Percentiles rank a stretch among this genome's conserved stretches.
These are phyloP conservation scores for Hafferia zeledoni DNA, from an alignment of 2,797 vertebrate species.

Conservation along the genomic window DNA sequence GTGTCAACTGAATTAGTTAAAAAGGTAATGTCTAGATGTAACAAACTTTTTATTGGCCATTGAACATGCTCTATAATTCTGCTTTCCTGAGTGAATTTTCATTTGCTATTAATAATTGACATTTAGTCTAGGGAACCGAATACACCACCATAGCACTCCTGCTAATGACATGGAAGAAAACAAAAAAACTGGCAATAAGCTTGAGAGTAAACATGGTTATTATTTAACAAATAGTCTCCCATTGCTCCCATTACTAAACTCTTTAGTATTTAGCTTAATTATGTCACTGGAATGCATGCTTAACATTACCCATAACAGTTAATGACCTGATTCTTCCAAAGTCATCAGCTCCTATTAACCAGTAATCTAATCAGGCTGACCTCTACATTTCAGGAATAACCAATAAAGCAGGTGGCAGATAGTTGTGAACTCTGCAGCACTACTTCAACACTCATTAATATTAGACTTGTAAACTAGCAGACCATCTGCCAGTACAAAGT, in stretches of 20 bases:
- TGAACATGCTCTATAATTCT: background rate
- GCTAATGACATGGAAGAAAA: background rate
- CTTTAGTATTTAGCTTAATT: conserved; percentile 28
- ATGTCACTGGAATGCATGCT: background rate
- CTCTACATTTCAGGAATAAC: background rate
- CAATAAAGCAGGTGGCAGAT: background rate
- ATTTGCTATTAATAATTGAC: background rate
- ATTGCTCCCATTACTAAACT: background rate
- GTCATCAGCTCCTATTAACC: conserved; percentile 19
- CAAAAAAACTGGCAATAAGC: background rate
- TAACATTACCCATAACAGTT: conserved; percentile 2
- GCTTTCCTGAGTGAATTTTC: background rate
- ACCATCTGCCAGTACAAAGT: background rate
- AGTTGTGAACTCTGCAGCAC: background rate
- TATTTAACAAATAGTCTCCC: background rate
- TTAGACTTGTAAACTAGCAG: background rate
- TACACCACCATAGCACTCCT: background rate
- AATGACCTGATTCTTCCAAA: conserved; percentile 43
- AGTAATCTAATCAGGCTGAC: background rate
- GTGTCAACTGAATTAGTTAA: background rate
- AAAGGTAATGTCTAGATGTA: background rate
- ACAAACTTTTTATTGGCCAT: background rate
- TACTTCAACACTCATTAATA: background rate
- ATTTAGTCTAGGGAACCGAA: background rate
- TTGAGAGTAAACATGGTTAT: background rate